Conservation (phyloP, 1,140 invertebrate genomes). For the Drosophila hydei region DNA sequence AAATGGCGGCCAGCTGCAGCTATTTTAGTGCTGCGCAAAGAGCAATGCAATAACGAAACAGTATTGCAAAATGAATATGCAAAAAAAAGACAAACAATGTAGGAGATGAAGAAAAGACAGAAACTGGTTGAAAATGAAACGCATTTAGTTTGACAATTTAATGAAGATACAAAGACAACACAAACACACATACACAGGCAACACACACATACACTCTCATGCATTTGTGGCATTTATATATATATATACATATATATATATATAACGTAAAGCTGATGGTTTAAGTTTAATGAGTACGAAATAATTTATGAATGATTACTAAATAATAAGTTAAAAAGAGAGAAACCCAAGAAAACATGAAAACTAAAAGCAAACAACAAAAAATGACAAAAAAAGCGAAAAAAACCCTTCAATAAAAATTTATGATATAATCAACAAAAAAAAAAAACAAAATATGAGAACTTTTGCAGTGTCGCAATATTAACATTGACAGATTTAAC, state of each 20-base stretch:
- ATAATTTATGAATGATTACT: slow-evolving; percentile 76
- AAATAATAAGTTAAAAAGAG: slow-evolving; percentile 54
- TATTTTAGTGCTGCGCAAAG: background rate
- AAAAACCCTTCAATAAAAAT: slow-evolving; percentile 83
- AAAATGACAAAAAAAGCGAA: slow-evolving; percentile 58
- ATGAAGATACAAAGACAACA: slow-evolving; percentile 26
- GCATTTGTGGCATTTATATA: slow-evolving; percentile 78
- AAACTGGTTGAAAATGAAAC: slow-evolving; percentile 42
- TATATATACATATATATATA: slow-evolving; percentile 67
- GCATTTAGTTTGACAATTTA: slow-evolving; percentile 53
- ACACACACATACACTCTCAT: slow-evolving; percentile 37
- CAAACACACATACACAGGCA: slow-evolving; percentile 30
- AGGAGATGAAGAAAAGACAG: slow-evolving; percentile 7
- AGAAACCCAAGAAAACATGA: slow-evolving; percentile 42
- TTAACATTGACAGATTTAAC: background rate
- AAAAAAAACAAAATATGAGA: slow-evolving; percentile 27
- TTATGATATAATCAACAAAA: slow-evolving; percentile 84
- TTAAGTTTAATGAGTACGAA: slow-evolving; percentile 76
- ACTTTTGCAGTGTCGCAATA: slow-evolving; percentile 4
- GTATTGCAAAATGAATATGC: slow-evolving; percentile 56
- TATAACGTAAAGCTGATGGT: slow-evolving; percentile 60
- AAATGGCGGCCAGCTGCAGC: slow-evolving; percentile 1
- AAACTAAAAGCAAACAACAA: slow-evolving; percentile 37
- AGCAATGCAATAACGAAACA: slow-evolving; percentile 47
- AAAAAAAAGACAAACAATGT: slow-evolving; percentile 17